phyloP scores from a whole-genome alignment of 2,888 invertebrate species.

The Volucella inflata region DNA sequence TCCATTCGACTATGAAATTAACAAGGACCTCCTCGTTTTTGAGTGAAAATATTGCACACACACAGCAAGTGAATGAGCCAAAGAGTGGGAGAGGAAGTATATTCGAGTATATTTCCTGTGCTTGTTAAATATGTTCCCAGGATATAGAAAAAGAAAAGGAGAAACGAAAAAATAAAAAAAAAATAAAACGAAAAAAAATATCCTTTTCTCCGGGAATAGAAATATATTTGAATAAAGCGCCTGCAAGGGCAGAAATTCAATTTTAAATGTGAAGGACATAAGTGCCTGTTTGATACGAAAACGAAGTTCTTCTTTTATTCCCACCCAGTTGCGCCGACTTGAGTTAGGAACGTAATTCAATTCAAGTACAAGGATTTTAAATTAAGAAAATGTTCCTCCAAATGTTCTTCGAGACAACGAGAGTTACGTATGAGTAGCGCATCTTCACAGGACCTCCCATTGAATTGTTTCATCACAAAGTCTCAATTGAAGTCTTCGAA shows the following conservation, averaged over 20 bases:
- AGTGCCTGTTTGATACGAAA: slow-evolving; percentile 53
- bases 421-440: neutral
- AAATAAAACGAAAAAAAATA: slow-evolving; percentile 21
- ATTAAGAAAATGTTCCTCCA: slow-evolving; percentile 68
- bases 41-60: slow-evolving; percentile 65
- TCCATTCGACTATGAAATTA: slow-evolving; percentile 76
- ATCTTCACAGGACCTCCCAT: slow-evolving; percentile 30
- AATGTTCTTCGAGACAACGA: neutral
- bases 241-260: slow-evolving; percentile 62
- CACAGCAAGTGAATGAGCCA: too few relatives aligned
- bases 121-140: slow-evolving; percentile 71
- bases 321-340: neutral
- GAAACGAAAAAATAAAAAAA: slow-evolving; percentile 8
- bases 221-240: slow-evolving; percentile 61
- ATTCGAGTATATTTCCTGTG: slow-evolving; percentile 65
- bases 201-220: slow-evolving; percentile 10
- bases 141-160: slow-evolving; percentile 9
- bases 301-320: neutral
- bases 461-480: slow-evolving; percentile 59
- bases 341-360: slow-evolving; percentile 57
- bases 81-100: slow-evolving; percentile 20
- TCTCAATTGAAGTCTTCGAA: slow-evolving; percentile 33
- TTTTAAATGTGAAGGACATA: slow-evolving; percentile 68
- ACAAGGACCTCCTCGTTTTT: slow-evolving; percentile 66
- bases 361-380: slow-evolving; percentile 59